phyloP scores from a whole-genome alignment of 2,888 invertebrate genomes.

The Athalia cordata region DNA sequence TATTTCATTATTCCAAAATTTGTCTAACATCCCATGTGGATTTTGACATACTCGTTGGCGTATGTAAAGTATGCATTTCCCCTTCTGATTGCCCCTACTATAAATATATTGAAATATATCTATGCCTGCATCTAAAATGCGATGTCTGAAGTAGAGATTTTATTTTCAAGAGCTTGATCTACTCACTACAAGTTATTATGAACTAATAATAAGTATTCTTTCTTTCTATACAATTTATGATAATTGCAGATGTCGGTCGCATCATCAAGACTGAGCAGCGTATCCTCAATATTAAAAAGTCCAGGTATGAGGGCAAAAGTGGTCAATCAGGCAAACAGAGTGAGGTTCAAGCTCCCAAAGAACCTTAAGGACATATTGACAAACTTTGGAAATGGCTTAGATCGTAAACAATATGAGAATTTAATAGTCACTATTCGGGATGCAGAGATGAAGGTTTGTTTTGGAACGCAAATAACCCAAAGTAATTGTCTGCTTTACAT shows the following conservation, averaged over 20 bases:
- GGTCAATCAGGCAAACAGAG: constrained; percentile 60
- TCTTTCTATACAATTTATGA: not conserved
- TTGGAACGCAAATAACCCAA: not conserved
- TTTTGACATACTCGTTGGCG: too few relatives aligned
- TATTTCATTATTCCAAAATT: too few relatives aligned
- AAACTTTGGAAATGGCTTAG: constrained; percentile 71
- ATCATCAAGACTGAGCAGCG: constrained; percentile 66
- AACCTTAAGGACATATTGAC: constrained; percentile 74
- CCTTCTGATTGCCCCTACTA: too few relatives aligned
- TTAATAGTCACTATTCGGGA: constrained; percentile 75
- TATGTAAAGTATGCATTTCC: too few relatives aligned
- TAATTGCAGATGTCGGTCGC: constrained; percentile 68
- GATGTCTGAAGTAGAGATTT: too few relatives aligned
- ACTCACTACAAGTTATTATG: too few relatives aligned
- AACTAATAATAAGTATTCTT: not conserved
- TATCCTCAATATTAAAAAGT: constrained; percentile 66
- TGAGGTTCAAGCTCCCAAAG: constrained; percentile 74
- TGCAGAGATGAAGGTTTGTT: constrained; percentile 71
- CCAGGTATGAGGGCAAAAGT: constrained; percentile 63
- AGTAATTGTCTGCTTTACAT: too few relatives aligned
- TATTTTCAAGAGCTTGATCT: too few relatives aligned
- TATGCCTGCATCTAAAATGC: too few relatives aligned
- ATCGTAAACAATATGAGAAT: constrained; percentile 74
- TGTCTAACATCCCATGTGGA: too few relatives aligned
- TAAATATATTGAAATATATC: too few relatives aligned